phyloP scores from a whole-genome alignment of 1,140 invertebrate genomes.

The Bathynomus jamesi region DNA sequence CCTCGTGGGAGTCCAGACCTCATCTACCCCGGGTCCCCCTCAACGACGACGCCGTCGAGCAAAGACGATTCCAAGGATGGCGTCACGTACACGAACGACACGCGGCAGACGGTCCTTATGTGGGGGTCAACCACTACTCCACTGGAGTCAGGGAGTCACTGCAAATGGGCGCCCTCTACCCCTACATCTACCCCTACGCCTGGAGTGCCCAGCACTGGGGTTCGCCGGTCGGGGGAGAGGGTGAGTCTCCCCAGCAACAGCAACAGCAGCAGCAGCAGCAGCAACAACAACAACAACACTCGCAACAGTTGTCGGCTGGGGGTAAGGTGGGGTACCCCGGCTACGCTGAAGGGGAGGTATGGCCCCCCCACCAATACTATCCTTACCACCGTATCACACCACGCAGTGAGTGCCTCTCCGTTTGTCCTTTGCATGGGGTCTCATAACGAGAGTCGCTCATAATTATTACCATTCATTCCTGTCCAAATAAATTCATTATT shows the following conservation, averaged over 20 bases:
- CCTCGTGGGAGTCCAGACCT: conserved; percentile 23
- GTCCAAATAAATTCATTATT: not conserved
- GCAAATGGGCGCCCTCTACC: conserved; percentile 47
- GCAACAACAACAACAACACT: not conserved
- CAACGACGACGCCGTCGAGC: conserved; percentile 16
- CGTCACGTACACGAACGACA: conserved; percentile 30
- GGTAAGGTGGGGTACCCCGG: conserved; percentile 35
- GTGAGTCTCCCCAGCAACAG: conserved; percentile 48
- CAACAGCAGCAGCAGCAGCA: conserved; percentile 11
- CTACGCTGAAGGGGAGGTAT: conserved; percentile 35
- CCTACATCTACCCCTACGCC: conserved; percentile 27
- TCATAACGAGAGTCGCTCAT: conserved; percentile 16
- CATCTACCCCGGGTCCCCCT: conserved; percentile 23
- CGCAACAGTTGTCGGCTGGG: conserved; percentile 16
- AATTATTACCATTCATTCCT: conserved; percentile 25
- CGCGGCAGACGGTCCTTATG: conserved; percentile 43
- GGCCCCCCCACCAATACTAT: conserved; percentile 47
- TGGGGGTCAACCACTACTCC: conserved; percentile 39
- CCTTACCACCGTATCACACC: conserved; percentile 50
- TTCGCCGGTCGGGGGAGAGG: conserved; percentile 44
- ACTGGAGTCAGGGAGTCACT: not conserved
- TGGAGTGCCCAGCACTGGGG: conserved; percentile 15
- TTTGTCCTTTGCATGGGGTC: conserved; percentile 23
- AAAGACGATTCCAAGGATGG: conserved; percentile 33
- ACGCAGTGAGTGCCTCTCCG: conserved; percentile 39